Percentiles rank a stretch among this genome's conserved stretches.
Evolutionary conservation across 2,888 invertebrate genomes (phyloP).

Genomic region (Calliopum simillimum): DNA sequence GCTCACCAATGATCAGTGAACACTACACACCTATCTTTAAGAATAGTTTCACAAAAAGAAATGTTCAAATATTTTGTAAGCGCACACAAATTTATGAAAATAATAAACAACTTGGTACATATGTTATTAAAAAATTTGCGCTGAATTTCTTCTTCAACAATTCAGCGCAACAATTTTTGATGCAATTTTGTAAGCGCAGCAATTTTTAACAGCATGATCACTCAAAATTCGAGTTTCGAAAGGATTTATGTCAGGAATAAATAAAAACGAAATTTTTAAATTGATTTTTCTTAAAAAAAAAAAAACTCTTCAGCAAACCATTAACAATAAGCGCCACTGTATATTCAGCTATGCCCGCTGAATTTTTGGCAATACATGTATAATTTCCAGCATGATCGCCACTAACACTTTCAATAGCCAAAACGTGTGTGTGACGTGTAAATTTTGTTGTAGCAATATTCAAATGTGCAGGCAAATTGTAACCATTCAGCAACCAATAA

Average conservation of each 20-base stretch:
- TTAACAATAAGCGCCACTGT: constrained; percentile 71
- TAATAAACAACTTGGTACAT: not conserved
- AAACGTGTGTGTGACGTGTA: constrained; percentile 57
- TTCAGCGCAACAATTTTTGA: not conserved
- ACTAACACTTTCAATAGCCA: constrained; percentile 71
- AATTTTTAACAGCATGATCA: not conserved
- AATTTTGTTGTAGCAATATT: constrained; percentile 64
- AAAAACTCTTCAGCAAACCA: constrained; percentile 67
- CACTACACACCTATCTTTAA: too few relatives aligned
- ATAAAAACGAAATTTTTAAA: constrained; percentile 14
- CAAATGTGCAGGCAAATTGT: constrained; percentile 70
- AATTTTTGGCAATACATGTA: constrained; percentile 72
- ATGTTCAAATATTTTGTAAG: not conserved
- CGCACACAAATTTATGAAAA: not conserved
- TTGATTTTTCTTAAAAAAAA: not conserved
- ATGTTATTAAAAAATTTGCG: not conserved
- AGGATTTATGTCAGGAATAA: not conserved
- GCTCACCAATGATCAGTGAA: not conserved
- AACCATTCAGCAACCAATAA: constrained; percentile 71
- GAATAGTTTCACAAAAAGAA: too few relatives aligned
- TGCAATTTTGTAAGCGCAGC: not conserved
- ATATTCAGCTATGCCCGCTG: constrained; percentile 70
- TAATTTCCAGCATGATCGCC: constrained; percentile 73
- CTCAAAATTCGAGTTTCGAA: not conserved
- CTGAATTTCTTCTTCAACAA: not conserved